phyloP scores from a whole-genome alignment of 2,113 vertebrate species.

The Tiliqua scincoides region DNA sequence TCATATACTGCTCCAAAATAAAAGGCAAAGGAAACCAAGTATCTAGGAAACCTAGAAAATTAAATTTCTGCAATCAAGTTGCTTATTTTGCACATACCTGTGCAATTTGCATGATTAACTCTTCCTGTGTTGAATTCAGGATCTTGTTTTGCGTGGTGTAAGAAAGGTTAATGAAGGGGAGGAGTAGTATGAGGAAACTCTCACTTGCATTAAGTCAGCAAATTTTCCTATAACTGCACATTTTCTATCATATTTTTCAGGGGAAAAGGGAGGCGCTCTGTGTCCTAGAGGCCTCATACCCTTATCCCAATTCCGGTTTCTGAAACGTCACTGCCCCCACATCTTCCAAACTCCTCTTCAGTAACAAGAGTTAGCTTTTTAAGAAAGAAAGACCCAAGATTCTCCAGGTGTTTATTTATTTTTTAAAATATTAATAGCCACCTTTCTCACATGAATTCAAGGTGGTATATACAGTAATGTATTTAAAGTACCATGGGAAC shows the following conservation, averaged over 20 bases:
- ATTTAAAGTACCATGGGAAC: too few relatives aligned
- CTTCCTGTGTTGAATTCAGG: neutral
- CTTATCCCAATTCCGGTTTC: neutral
- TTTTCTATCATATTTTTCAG: neutral
- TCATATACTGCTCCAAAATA: neutral
- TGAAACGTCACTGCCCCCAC: neutral
- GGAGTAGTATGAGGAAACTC: neutral
- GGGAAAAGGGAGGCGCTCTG: neutral
- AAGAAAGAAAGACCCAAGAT: neutral
- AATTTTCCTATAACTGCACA: neutral
- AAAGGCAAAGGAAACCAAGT: neutral
- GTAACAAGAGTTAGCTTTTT: neutral
- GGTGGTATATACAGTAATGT: too few relatives aligned
- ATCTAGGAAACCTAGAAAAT: neutral
- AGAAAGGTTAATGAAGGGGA: slow-evolving; percentile 1
- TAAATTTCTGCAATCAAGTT: slow-evolving; percentile 9
- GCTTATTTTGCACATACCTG: slow-evolving; percentile 3
- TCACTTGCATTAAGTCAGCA: neutral
- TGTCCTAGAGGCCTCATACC: neutral
- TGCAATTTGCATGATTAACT: neutral
- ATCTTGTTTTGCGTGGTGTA: neutral
- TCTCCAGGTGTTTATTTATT: too few relatives aligned
- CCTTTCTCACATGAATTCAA: too few relatives aligned
- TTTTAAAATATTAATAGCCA: too few relatives aligned
- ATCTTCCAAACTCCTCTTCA: neutral